Conservation (phyloP, 2,888 invertebrate species). For the Serrognathus titanus region DNA sequence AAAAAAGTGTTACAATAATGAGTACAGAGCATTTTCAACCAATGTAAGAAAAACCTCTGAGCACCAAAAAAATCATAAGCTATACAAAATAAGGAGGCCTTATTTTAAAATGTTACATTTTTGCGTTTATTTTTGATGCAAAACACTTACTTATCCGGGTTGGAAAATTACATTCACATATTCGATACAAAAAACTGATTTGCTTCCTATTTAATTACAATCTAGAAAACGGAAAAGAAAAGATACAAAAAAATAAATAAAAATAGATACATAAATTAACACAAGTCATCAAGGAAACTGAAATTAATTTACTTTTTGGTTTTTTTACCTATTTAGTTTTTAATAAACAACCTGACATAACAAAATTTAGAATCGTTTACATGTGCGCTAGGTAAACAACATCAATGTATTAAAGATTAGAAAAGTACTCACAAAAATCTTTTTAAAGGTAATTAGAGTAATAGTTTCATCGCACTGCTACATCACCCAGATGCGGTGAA, state of each 20-base stretch:
- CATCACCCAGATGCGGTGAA: no score
- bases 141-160: not conserved
- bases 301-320: conserved; percentile 1
- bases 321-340: conserved; percentile 3
- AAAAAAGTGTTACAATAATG: conserved; percentile 41
- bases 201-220: conserved; percentile 5
- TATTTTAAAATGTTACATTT: conserved; percentile 2
- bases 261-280: conserved; percentile 8
- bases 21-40: conserved; percentile 40
- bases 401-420: conserved; percentile 43
- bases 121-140: conserved; percentile 7
- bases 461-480: not conserved
- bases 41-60: conserved; percentile 38
- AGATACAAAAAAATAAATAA: conserved; percentile 1
- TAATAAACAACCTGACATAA: conserved; percentile 8
- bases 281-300: not conserved
- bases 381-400: conserved; percentile 40
- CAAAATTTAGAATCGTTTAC: conserved; percentile 13
- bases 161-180: not conserved
- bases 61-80: conserved; percentile 30
- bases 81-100: conserved; percentile 17
- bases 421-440: conserved; percentile 41
- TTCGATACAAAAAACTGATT: conserved; percentile 1
- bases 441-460: conserved; percentile 14
- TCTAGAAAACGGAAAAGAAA: not conserved